Conservation (phyloP, 23 tunicate genomes). For the Corella eumyota region DNA sequence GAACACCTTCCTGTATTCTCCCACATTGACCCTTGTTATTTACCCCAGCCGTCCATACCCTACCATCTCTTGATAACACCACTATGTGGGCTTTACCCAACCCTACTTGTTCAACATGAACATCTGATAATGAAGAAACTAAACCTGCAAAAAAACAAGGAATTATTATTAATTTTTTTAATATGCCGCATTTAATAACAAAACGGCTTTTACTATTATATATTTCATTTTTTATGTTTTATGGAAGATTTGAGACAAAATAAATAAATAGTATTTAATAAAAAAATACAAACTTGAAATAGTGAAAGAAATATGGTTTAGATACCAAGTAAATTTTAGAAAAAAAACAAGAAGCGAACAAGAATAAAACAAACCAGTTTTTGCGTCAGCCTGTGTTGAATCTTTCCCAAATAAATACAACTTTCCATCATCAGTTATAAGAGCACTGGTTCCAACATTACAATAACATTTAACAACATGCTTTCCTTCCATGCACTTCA, state of each 20-base stretch:
- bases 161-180: no score
- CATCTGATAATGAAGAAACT: constrained; percentile 26
- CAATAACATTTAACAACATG: constrained; percentile 30
- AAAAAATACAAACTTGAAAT: neutral
- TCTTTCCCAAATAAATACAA: constrained; percentile 72
- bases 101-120: constrained; percentile 24
- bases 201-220: no score
- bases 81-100: constrained; percentile 67
- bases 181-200: no score
- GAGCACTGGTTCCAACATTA: constrained; percentile 60
- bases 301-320: neutral
- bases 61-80: constrained; percentile 35
- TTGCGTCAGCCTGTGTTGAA: constrained; percentile 39
- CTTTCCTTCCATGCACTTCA: constrained; percentile 45
- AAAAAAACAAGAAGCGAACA: neutral
- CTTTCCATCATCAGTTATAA: constrained; percentile 35
- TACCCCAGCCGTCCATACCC: constrained; percentile 61
- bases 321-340: neutral
- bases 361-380: constrained; percentile 11
- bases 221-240: no score
- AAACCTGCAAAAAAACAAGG: constrained; percentile 24
- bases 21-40: constrained; percentile 75
- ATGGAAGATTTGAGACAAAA: no score
- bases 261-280: neutral
- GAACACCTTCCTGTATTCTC: constrained; percentile 35